phyloP scores from a whole-genome alignment of 2,797 vertebrate species.

The Sebastiscus tertius region DNA sequence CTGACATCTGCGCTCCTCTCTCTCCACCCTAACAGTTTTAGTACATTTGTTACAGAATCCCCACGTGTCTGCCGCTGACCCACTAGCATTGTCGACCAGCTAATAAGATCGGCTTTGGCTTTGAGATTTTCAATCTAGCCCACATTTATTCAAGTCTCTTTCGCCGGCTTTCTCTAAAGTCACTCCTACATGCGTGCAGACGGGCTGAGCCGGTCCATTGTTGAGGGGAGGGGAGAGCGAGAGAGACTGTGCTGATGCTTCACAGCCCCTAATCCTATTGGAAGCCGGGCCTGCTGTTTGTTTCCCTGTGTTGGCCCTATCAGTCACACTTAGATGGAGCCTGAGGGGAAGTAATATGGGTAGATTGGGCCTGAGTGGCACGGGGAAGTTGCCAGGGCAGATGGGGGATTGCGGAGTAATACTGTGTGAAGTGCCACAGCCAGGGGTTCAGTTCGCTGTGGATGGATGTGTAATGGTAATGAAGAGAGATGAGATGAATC shows the following conservation, averaged over 20 bases:
- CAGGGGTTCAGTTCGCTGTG: slow-evolving; percentile 53
- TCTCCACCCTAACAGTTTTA: slow-evolving; percentile 4
- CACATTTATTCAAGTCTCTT: slow-evolving; percentile 40
- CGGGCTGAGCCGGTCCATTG: slow-evolving; percentile 28
- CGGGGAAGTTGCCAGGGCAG: slow-evolving; percentile 63
- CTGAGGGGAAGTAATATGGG: slow-evolving; percentile 63
- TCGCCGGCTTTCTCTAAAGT: slow-evolving; percentile 35
- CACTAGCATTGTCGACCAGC: slow-evolving; percentile 22
- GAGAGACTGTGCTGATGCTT: slow-evolving; percentile 54
- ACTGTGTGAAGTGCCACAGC: slow-evolving; percentile 54
- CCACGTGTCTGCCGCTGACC: slow-evolving; percentile 27
- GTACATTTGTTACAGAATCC: slow-evolving; percentile 21
- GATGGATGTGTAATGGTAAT: slow-evolving; percentile 68
- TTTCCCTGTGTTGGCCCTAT: slow-evolving; percentile 70
- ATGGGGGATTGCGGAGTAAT: slow-evolving; percentile 57
- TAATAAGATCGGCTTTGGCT: slow-evolving; percentile 46
- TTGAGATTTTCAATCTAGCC: slow-evolving; percentile 31
- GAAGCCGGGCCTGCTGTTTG: slow-evolving; percentile 68
- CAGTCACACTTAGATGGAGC: slow-evolving; percentile 74
- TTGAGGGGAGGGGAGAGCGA: slow-evolving; percentile 21
- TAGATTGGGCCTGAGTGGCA: slow-evolving; percentile 70
- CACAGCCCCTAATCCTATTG: slow-evolving; percentile 73
- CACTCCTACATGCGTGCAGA: slow-evolving; percentile 51
- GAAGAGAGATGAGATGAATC: slow-evolving; percentile 74
- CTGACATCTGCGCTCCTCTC: not conserved